Conservation (phyloP, 2,113 vertebrate genomes). For the Reinhardtius hippoglossoides region DNA sequence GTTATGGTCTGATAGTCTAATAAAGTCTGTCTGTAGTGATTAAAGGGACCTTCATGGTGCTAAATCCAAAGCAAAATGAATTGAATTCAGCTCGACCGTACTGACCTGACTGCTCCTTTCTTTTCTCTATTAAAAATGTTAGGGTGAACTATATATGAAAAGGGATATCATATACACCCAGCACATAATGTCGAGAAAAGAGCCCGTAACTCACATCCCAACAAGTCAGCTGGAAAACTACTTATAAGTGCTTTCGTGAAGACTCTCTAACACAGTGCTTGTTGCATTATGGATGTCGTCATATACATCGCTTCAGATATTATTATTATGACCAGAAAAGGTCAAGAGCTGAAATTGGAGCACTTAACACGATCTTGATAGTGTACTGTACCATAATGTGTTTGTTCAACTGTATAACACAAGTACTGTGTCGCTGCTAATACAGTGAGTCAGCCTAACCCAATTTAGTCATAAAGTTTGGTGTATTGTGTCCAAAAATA, state of each 20-base stretch:
- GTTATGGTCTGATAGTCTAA: conserved; percentile 63
- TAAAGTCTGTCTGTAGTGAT: conserved; percentile 60
- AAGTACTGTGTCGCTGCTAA: no score
- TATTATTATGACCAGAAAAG: neutral
- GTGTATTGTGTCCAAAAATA: no score
- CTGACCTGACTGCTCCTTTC: conserved; percentile 44
- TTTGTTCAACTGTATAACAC: neutral
- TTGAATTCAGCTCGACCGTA: conserved; percentile 33
- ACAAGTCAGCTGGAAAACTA: conserved; percentile 38
- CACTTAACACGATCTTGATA: no score
- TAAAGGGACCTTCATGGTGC: conserved; percentile 44
- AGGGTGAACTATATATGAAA: conserved; percentile 23
- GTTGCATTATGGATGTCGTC: neutral
- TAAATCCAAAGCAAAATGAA: conserved; percentile 50
- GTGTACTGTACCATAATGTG: neutral
- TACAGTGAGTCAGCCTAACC: no score
- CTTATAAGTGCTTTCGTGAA: neutral
- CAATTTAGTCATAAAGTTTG: no score
- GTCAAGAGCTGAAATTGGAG: neutral
- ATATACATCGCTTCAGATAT: neutral
- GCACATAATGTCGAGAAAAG: conserved; percentile 4
- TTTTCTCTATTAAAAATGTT: conserved; percentile 26
- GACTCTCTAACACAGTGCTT: neutral
- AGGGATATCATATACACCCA: conserved; percentile 20
- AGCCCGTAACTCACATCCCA: conserved; percentile 15